phyloP scores from a whole-genome alignment of 2,888 invertebrate genomes.

The Himalopsyche japonica region DNA sequence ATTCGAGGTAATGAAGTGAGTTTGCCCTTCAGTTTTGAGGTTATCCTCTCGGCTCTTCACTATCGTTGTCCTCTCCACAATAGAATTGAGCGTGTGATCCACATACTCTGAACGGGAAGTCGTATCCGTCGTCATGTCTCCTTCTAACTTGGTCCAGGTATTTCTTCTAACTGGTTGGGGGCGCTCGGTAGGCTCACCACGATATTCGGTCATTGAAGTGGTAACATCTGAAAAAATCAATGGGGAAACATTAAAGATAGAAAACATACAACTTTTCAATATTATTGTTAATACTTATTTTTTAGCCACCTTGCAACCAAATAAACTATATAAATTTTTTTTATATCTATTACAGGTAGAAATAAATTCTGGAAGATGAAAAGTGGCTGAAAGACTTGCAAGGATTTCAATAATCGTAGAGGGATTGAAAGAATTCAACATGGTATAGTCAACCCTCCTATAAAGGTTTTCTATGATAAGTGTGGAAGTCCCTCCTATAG shows the following conservation, averaged over 20 bases:
- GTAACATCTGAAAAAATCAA: constrained; percentile 63
- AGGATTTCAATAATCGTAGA: too few species aligned
- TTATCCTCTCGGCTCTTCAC: constrained; percentile 67
- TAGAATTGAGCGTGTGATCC: constrained; percentile 61
- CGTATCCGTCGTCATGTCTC: constrained; percentile 72
- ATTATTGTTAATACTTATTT: too few species aligned
- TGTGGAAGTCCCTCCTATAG: too few species aligned
- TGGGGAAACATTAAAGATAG: not conserved
- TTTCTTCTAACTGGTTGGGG: constrained; percentile 70
- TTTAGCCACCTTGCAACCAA: too few species aligned
- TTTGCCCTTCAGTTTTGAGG: constrained; percentile 69
- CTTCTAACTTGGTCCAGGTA: constrained; percentile 78
- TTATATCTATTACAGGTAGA: too few species aligned
- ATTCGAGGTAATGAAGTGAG: constrained; percentile 68
- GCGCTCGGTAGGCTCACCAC: constrained; percentile 67
- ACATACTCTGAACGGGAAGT: constrained; percentile 69
- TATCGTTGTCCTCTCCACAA: constrained; percentile 62
- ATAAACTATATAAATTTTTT: too few species aligned
- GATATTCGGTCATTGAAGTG: constrained; percentile 70
- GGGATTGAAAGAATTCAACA: too few species aligned
- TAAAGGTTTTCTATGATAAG: too few species aligned
- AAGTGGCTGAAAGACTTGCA: too few species aligned
- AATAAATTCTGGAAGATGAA: too few species aligned
- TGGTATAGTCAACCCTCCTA: too few species aligned
- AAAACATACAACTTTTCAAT: too few species aligned